Evolutionary conservation across 2,113 vertebrate genomes (phyloP).

Genomic region (Odontesthes bonariensis): DNA sequence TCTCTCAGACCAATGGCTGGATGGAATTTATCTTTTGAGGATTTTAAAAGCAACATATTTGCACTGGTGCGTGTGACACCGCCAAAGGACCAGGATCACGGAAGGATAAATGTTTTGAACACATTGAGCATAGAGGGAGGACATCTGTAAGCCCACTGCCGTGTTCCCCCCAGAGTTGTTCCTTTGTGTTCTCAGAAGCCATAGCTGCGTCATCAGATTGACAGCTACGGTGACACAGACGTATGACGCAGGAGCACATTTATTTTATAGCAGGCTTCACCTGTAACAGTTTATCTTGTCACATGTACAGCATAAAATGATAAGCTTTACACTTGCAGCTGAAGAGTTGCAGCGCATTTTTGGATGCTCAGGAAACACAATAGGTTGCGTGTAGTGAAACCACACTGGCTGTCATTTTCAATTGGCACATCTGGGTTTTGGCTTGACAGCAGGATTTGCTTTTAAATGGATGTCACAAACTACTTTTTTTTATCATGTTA

Average conservation of each 20-base stretch:
- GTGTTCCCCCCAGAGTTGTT: background rate
- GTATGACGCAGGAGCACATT: background rate
- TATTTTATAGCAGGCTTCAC: background rate
- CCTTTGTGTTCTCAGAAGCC: slow-evolving; percentile 10
- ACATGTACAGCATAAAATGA: background rate
- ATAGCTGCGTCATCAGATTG: slow-evolving; percentile 11
- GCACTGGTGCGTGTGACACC: slow-evolving; percentile 67
- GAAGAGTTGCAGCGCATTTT: slow-evolving; percentile 3
- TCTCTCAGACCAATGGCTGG: slow-evolving; percentile 72
- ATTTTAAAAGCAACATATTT: slow-evolving; percentile 73
- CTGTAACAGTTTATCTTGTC: background rate
- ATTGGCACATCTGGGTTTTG: slow-evolving; percentile 8
- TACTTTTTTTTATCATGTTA: background rate
- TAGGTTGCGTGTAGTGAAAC: background rate
- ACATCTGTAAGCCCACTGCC: slow-evolving; percentile 29
- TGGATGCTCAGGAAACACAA: slow-evolving; percentile 7
- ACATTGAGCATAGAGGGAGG: slow-evolving; percentile 39
- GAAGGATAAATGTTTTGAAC: slow-evolving; percentile 52
- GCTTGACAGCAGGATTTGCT: background rate
- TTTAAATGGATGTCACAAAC: background rate
- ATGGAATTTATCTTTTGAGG: slow-evolving; percentile 80
- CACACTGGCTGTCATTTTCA: slow-evolving; percentile 1
- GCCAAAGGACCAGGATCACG: slow-evolving; percentile 59
- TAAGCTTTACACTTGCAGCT: background rate
- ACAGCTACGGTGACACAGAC: slow-evolving; percentile 2